Evolutionary conservation across 2,888 invertebrate genomes (phyloP), one percentile per base, ranked within the genome.

Genomic region (Monoplex corrugatus): DNA sequence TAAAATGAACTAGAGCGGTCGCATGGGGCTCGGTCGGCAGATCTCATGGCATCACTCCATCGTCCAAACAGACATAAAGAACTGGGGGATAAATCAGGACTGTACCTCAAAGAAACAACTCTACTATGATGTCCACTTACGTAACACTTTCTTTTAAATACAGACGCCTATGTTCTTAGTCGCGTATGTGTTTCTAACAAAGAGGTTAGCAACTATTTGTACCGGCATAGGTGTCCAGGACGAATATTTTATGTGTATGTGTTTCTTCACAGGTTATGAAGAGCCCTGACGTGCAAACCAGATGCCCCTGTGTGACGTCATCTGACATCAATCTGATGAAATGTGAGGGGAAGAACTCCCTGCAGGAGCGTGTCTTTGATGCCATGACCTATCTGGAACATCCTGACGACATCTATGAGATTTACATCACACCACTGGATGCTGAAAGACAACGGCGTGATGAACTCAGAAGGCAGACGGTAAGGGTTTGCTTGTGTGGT

Each of bases 341-440:
- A 82, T 92, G 92, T 87, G 88, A 87, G 19, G 92, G 91, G 0
- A 89, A 87, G 63, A 88, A 86, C 75, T 90, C 91, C 0, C 82
- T 90, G 35, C 92, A 92, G 78, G 92, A 92, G 45, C 89, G 90
- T 28, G 89, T 91, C 38, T 91, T 92, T 82, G 90, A 89, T 32
- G 89, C 89, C 72, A 90, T 92, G 90, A 92, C 91, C 0, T 90
- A 89, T 75, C 88, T 90, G 10, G 92, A 92, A 68, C 91, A 92
- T 38, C 92, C 92, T 28, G 91, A 90, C 57, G 92, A 92, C 87
- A 86, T 91, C 44, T 91, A 91, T 80, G 91, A 92, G 87, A 89
- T 86, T 35, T 91, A 92, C 89, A 86, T 91, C 63, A 50, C 63
- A 32, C 91, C 92, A 3, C 88, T 92, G 6, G 45, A 90, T 35